Percentiles rank a stretch among this genome's conserved stretches.
Evolutionary conservation across 2,888 invertebrate genomes (phyloP).

Genomic region (Myathropa florea): DNA sequence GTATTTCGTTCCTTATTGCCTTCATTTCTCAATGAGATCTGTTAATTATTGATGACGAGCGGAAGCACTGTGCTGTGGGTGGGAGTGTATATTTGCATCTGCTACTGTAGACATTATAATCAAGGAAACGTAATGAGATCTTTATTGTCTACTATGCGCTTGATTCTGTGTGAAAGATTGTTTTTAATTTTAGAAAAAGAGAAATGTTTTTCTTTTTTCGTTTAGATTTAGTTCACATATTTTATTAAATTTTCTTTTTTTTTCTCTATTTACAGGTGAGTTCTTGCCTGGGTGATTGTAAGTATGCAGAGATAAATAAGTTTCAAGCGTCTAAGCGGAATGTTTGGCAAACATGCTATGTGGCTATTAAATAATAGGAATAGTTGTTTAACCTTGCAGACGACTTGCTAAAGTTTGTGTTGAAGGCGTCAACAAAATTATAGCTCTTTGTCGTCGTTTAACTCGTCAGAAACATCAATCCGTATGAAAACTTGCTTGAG

Average conservation of each 20-base stretch:
- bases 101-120: not conserved
- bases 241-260: not conserved
- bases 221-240: not conserved
- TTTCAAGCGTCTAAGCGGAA: not conserved
- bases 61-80: not conserved
- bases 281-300: not conserved
- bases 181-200: not conserved
- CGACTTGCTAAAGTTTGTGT: too few species aligned
- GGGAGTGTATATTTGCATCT: not conserved
- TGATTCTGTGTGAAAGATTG: not conserved
- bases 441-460: too few species aligned
- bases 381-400: too few species aligned
- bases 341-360: too few species aligned
- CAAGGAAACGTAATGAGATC: not conserved
- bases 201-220: not conserved
- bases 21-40: not conserved
- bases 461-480: too few species aligned
- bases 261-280: constrained; percentile 48
- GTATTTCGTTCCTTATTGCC: constrained; percentile 13
- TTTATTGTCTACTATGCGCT: not conserved
- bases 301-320: not conserved
- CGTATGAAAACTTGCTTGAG: too few species aligned
- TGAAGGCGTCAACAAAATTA: too few species aligned
- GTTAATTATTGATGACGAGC: constrained; percentile 38
- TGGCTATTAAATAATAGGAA: too few species aligned